phyloP scores from a whole-genome alignment of 2,113 vertebrate genomes.

The Lasiurus cinereus region DNA sequence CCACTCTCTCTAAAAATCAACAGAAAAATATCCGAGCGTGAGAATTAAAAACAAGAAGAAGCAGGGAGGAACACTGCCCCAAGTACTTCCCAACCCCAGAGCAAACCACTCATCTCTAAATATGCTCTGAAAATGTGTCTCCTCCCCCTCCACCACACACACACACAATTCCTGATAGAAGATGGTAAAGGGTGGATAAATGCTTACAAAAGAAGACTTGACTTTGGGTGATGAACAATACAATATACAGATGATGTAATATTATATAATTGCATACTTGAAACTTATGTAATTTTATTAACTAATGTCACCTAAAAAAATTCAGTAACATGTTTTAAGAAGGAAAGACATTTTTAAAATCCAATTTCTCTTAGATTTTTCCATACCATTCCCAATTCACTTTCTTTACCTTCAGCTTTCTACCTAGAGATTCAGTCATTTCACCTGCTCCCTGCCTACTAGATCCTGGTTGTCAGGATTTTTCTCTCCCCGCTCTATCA shows the following conservation, averaged over 20 bases:
- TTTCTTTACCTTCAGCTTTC: neutral
- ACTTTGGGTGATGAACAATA: neutral
- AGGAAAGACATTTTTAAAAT: neutral
- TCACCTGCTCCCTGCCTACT: too few relatives aligned
- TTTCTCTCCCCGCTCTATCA: rapidly evolving
- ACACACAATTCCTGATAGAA: neutral
- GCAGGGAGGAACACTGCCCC: rapidly evolving
- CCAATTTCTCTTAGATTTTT: rapidly evolving
- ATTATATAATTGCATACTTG: neutral
- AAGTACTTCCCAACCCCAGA: too few relatives aligned
- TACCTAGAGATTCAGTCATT: neutral
- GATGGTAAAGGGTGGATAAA: too few relatives aligned
- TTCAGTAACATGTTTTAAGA: neutral
- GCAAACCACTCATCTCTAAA: neutral
- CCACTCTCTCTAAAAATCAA: too few relatives aligned
- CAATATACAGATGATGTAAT: neutral
- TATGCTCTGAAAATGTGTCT: rapidly evolving
- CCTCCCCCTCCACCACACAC: too few relatives aligned
- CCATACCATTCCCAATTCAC: neutral
- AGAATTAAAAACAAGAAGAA: too few relatives aligned
- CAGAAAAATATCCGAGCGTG: too few relatives aligned
- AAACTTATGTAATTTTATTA: neutral
- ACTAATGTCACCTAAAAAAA: neutral
- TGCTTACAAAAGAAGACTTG: neutral
- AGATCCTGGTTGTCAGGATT: neutral